These are phyloP conservation scores for Octodonta nipae DNA, from an alignment of 2,888 invertebrate species.

Conservation along the genomic window DNA sequence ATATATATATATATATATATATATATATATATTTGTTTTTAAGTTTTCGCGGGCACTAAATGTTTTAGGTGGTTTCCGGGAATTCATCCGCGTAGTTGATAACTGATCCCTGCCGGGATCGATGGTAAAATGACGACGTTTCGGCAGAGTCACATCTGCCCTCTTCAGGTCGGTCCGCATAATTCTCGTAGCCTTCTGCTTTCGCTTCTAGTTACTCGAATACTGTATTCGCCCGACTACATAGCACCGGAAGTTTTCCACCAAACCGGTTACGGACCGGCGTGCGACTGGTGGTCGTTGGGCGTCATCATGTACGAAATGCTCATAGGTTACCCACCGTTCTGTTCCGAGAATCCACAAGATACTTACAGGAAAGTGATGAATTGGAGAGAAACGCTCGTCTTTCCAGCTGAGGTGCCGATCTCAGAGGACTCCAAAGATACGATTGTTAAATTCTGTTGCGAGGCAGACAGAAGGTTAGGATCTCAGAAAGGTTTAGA, in stretches of 20 bases:
- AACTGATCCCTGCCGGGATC: no score
- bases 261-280: slow-evolving; percentile 94
- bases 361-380: slow-evolving; percentile 96
- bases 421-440: slow-evolving; percentile 96
- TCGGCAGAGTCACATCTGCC: no score
- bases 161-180: no score
- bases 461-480: slow-evolving; percentile 84
- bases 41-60: no score
- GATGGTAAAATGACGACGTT: no score
- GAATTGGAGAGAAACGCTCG: slow-evolving; percentile 97
- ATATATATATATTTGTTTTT: no score
- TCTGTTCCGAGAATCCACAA: slow-evolving; percentile 96
- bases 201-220: no score
- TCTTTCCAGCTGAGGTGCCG: slow-evolving; percentile 98
- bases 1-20: no score
- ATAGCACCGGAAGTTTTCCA: slow-evolving; percentile 98
- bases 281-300: slow-evolving; percentile 99
- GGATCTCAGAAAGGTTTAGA: slow-evolving; percentile 84
- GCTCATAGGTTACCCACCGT: slow-evolving; percentile 99
- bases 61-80: no score
- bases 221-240: slow-evolving; percentile 99
- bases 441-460: slow-evolving; percentile 88
- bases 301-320: slow-evolving; percentile 99
- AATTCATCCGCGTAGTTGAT: no score
- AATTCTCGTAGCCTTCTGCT: no score